Base-by-base conservation (phyloP, 2,113 vertebrate species). In the Tachuris rubrigastra region DNA sequence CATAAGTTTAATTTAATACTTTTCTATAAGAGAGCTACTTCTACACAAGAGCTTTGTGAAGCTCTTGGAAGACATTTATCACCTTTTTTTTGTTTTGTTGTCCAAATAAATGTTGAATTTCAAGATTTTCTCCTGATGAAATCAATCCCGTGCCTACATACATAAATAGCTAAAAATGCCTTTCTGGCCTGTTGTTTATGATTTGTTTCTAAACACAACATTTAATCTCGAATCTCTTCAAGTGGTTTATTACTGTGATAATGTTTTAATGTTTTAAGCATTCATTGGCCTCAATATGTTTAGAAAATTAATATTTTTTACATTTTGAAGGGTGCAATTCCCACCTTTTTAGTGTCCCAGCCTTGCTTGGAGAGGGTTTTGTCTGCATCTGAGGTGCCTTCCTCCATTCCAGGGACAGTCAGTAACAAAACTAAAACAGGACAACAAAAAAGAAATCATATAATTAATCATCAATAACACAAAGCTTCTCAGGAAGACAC, bases 311-410 rank as follows among this genome's bases (percentile, higher is more conserved):
- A 28, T 9, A 33, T 3, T 33, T 33, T 65, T 23, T 37, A 1
- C 3, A 0, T 10, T 65, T 14, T 5, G 27, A 33, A 58, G 67
- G 5, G 49, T 7, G 66, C 74, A 42, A 52, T 53, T 31, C 82
- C 44, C 98, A 99, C 98, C 98, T 99, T 99, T 95, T 99, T 98
- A 86, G 98, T 96, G 87, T 99, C 99, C 99, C 99, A 99, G 44
- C 98, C 97, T 95, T 99, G 98, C 94, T 99, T 98, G 28, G 98
- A 98, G 52, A 98, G 97, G 76, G 97, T 98, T 96, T 99, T 98
- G 90, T 99, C 99, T 33, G 97, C 87, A 41, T 98, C 98, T 1
- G 98, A 98, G 19, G 98, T 93, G 21, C 97, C 93, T 66, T 99
- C 98, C 59, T 99, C 99, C 96, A 99, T 99, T 77, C 99, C 99